Evolutionary conservation across 2,113 vertebrate species (phyloP).

Genomic region (Serinus canaria): DNA sequence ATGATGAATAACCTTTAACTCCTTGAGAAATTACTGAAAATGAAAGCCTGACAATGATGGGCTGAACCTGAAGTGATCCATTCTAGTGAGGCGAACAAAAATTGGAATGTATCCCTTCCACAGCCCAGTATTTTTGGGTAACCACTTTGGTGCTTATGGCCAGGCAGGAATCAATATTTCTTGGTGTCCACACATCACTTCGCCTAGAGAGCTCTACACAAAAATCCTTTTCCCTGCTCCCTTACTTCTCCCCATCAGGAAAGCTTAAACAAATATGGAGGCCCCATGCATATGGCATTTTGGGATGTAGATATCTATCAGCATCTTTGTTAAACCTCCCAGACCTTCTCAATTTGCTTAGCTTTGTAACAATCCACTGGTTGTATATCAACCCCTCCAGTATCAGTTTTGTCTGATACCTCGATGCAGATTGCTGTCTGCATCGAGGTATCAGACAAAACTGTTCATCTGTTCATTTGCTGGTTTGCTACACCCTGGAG

Average conservation of each 20-base stretch:
- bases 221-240: not conserved
- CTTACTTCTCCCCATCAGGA: fast-evolving
- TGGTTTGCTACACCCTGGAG: not conserved
- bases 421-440: too few relatives aligned
- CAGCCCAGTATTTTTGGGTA: not conserved
- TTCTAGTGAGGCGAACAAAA: not conserved
- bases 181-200: fast-evolving
- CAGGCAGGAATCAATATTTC: not conserved
- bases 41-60: not conserved
- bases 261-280: not conserved
- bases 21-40: not conserved
- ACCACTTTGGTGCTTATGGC: not conserved
- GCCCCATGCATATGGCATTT: fast-evolving
- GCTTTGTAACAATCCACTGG: not conserved
- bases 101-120: not conserved
- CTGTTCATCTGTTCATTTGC: fast-evolving
- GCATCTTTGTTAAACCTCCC: not conserved
- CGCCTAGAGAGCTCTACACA: not conserved
- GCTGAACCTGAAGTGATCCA: not conserved
- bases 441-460: fast-evolving
- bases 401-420: too few relatives aligned
- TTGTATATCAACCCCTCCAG: fast-evolving
- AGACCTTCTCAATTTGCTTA: not conserved
- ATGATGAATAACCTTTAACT: not conserved
- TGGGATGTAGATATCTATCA: not conserved